Percentiles rank a stretch among this genome's conserved stretches.
These are phyloP conservation scores for Lasiurus cinereus DNA, from an alignment of 2,113 vertebrate species.

Conservation along the genomic window DNA sequence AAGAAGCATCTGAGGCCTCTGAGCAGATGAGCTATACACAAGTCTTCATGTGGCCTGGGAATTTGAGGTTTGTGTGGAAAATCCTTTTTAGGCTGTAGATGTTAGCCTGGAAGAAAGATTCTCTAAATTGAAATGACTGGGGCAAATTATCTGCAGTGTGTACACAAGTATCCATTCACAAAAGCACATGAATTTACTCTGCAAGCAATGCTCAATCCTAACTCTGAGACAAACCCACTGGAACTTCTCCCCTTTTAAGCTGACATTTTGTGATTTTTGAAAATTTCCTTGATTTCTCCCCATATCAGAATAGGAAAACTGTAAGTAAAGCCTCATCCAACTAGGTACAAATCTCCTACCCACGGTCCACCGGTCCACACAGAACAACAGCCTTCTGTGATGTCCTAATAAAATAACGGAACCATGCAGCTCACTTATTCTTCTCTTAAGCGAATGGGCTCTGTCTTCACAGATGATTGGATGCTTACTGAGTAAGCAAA, in stretches of 20 bases:
- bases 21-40: neutral
- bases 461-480: constrained; percentile 44
- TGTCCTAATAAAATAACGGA: constrained; percentile 22
- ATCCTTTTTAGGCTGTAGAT: constrained; percentile 27
- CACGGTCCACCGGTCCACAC: neutral
- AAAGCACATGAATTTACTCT: neutral
- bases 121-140: neutral
- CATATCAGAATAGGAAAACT: neutral
- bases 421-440: neutral
- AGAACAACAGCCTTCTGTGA: neutral
- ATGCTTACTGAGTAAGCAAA: constrained; percentile 32
- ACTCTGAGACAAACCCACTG: neutral
- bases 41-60: neutral
- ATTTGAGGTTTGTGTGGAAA: constrained; percentile 59
- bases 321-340: neutral
- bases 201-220: neutral
- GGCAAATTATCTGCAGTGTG: neutral
- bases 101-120: neutral
- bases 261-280: neutral
- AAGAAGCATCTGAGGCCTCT: neutral
- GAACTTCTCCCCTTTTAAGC: neutral
- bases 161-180: neutral
- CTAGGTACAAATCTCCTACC: neutral
- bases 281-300: neutral
- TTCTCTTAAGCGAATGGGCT: constrained; percentile 15